A percentile compares a stretch with the other conserved stretches of the same genome.
Evolutionary conservation across 2,888 invertebrate genomes (phyloP).

Genomic region (Griposia aprilina): DNA sequence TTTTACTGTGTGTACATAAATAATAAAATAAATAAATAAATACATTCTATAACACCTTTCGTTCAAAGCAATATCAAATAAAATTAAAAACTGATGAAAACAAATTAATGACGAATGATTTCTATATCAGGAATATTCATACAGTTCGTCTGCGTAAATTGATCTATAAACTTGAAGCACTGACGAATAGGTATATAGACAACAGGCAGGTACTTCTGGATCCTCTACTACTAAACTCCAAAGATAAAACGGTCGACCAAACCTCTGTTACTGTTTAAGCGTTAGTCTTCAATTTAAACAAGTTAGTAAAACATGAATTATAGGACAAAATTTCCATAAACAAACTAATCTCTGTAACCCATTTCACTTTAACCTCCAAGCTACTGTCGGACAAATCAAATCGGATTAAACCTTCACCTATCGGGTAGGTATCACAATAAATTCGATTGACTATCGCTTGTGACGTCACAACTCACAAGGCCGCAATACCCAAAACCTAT

Average conservation of each 20-base stretch:
- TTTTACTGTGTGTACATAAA: too few relatives aligned
- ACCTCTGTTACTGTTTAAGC: not conserved
- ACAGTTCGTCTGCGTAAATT: not conserved
- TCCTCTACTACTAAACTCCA: not conserved
- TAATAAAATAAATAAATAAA: too few relatives aligned
- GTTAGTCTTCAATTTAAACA: not conserved
- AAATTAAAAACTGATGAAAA: not conserved
- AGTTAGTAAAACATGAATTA: not conserved
- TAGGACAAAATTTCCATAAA: too few relatives aligned
- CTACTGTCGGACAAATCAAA: not conserved
- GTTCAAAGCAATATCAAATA: not conserved
- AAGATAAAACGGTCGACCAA: not conserved
- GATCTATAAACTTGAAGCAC: not conserved
- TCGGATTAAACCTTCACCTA: not conserved
- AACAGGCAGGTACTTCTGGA: not conserved
- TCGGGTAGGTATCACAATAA: not conserved
- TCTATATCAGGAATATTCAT: not conserved
- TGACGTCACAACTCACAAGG: constrained; percentile 41
- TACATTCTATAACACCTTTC: not conserved
- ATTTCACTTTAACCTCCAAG: not conserved
- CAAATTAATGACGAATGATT: not conserved
- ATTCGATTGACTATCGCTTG: constrained; percentile 12
- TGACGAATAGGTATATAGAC: too few relatives aligned
- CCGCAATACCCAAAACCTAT: constrained; percentile 13
- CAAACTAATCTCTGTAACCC: not conserved